Evolutionary conservation across 2,797 vertebrate species (phyloP), one percentile per base, ranked within the genome.

Genomic region (Thamnophis elegans): DNA sequence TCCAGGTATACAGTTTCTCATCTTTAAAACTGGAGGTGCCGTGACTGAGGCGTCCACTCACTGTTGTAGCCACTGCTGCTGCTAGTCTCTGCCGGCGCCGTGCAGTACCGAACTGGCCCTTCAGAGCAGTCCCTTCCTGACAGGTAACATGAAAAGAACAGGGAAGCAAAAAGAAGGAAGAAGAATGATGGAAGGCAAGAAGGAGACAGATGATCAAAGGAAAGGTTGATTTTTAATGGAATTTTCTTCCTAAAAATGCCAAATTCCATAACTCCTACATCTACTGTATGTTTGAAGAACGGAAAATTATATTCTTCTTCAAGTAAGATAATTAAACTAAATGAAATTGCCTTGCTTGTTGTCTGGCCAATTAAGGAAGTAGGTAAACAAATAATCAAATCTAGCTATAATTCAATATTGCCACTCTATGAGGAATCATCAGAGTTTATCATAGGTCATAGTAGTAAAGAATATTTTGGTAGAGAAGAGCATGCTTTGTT

Each of bases 21-120:
- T 94, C 93, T 95, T 97, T 90, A 96, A 92, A 95, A 94, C 90
- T 96, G 94, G 60, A 60, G 86, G 26, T 95, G 94, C 95, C 96
- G 96, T 93, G 96, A 97, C 97, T 96, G 51, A 93, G 94, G 97
- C 96, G 96, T 96, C 95, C 97, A 98, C 98, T 98, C 98, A 98
- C 98, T 98, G 98, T 98, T 97, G 98, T 98, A 97, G 98, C 98
- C 97, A 98, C 98, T 92, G 98, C 98, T 96, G 97, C 97, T 28
- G 98, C 97, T 94, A 98, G 97, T 97, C 98, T 97, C 97, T 98
- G 98, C 96, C 97, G 97, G 96, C 98, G 97, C 96, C 98, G 97
- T 93, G 97, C 93, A 92, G 98, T 94, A 97, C 93, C 97, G 96
- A 98, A 97, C 92, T 98, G 98, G 95, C 98, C 97, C 96, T 98